Conservation (phyloP, 2,797 vertebrate genomes). For the Enoplosus armatus region DNA sequence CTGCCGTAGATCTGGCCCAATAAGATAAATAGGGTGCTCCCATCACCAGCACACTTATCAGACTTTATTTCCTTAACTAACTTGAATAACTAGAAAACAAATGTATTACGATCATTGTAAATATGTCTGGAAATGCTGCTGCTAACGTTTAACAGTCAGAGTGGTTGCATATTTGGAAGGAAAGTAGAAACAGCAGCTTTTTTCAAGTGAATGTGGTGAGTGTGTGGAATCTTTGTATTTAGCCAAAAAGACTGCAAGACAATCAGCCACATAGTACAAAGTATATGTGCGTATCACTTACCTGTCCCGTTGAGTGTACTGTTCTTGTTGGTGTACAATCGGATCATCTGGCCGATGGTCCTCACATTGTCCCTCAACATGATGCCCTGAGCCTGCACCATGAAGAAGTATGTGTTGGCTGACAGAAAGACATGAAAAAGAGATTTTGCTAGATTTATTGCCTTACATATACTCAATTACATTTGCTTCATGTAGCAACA, state of each 20-base stretch:
- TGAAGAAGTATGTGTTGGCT: conserved; percentile 99
- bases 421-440: conserved; percentile 35
- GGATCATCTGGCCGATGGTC: conserved; percentile 96
- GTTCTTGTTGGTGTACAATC: conserved; percentile 97
- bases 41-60: neutral
- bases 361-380: conserved; percentile 97
- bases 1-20: too few species aligned
- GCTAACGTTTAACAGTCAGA: neutral
- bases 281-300: conserved; percentile 63
- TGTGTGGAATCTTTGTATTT: neutral
- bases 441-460: neutral
- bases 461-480: neutral
- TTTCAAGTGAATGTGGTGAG: neutral
- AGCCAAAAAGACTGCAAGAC: too few species aligned
- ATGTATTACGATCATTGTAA: neutral
- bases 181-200: neutral
- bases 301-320: conserved; percentile 95
- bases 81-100: neutral
- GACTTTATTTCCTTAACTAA: neutral
- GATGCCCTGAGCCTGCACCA: conserved; percentile 98
- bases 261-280: neutral
- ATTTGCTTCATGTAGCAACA: neutral
- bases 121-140: neutral
- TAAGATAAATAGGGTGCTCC: too few species aligned
- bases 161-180: neutral